Evolutionary conservation across 2,113 vertebrate species (phyloP).

Genomic region (Mohoua ochrocephala): DNA sequence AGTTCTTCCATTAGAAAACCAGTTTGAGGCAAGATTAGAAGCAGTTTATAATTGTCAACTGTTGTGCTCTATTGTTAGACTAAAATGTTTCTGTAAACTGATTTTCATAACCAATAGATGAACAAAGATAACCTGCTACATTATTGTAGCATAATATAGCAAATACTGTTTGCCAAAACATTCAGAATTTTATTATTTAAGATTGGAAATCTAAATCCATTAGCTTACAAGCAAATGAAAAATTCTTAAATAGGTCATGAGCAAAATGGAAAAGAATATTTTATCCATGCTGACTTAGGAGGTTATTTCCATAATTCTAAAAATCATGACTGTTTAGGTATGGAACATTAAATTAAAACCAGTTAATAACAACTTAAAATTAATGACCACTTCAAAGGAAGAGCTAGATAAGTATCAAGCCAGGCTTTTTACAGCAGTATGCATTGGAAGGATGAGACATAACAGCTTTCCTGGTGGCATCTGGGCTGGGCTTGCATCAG

Average conservation of each 20-base stretch:
- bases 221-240: not conserved
- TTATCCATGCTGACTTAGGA: not conserved
- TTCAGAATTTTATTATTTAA: not conserved
- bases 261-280: not conserved
- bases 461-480: not conserved
- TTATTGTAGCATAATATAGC: not conserved
- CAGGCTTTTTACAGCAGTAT: not conserved
- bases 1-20: not conserved
- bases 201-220: not conserved
- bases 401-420: not conserved
- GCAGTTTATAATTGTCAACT: not conserved
- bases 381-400: not conserved
- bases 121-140: not conserved
- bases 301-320: not conserved
- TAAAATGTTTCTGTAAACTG: not conserved
- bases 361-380: not conserved
- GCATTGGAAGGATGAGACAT: not conserved
- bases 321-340: not conserved
- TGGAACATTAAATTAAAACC: not conserved
- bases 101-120: not conserved
- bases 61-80: not conserved
- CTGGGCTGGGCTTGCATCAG: not conserved
- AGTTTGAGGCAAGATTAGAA: not conserved
- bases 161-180: not conserved
- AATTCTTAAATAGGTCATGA: not conserved